phyloP scores from a whole-genome alignment of 2,113 vertebrate species.

The Pimephales promelas region DNA sequence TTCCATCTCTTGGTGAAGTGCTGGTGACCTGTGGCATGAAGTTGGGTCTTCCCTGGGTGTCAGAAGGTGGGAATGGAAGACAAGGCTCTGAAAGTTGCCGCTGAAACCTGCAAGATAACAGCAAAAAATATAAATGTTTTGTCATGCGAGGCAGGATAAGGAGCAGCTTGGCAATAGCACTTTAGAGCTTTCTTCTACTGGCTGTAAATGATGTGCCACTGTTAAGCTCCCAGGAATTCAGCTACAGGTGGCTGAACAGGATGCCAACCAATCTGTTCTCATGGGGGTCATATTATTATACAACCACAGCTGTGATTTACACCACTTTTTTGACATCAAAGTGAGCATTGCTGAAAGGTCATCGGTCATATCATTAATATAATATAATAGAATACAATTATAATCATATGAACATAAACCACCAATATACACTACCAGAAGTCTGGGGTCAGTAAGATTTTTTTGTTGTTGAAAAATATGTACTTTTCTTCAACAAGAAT shows the following conservation, averaged over 20 bases:
- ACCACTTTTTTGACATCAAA: conserved; percentile 16
- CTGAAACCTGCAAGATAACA: conserved; percentile 81
- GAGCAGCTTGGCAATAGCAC: conserved; percentile 4
- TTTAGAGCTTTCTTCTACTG: conserved; percentile 25
- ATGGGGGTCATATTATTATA: conserved; percentile 54
- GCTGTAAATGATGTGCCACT: conserved; percentile 43
- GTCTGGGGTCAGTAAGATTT: background rate
- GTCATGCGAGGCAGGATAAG: conserved; percentile 43
- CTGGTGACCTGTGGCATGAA: conserved; percentile 79
- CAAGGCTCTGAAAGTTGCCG: conserved; percentile 93
- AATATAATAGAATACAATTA: background rate
- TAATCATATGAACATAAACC: background rate
- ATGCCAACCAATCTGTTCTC: conserved; percentile 51
- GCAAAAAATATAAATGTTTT: conserved; percentile 25
- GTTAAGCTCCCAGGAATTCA: conserved; percentile 31
- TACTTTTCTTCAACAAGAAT: background rate
- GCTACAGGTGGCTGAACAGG: conserved; percentile 39
- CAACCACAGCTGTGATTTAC: conserved; percentile 10
- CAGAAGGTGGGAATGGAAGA: conserved; percentile 72
- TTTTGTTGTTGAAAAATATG: background rate
- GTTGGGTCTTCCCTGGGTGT: conserved; percentile 73
- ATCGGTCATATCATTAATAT: background rate
- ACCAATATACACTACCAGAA: background rate
- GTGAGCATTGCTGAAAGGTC: conserved; percentile 39
- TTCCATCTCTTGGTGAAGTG: conserved; percentile 77